Evolutionary conservation across 2,888 invertebrate genomes (phyloP).

Genomic region (Drosophila diplacantha): DNA sequence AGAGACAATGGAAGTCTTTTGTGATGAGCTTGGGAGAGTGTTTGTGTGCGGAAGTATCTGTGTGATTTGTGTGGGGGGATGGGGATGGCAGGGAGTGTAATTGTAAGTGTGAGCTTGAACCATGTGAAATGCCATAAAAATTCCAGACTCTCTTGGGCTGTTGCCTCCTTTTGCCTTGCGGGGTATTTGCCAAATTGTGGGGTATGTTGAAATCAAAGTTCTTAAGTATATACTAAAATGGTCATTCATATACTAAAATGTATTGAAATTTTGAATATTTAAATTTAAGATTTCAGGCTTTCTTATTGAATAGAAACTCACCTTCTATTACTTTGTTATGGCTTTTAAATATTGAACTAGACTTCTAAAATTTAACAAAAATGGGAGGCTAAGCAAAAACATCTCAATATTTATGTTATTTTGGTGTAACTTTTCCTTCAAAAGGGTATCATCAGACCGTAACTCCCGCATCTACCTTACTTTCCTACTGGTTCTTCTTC

Average conservation of each 20-base stretch:
- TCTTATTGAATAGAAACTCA: not conserved
- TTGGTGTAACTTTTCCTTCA: not conserved
- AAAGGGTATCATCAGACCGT: slow-evolving; percentile 3
- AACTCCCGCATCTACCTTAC: not conserved
- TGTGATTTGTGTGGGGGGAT: slow-evolving; percentile 1
- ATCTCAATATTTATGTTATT: not conserved
- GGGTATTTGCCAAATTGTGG: not conserved
- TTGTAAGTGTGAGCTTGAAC: slow-evolving; percentile 43
- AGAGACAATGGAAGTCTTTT: slow-evolving; percentile 66
- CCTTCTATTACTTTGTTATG: not conserved
- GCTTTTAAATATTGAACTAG: not conserved
- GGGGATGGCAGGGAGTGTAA: slow-evolving; percentile 36
- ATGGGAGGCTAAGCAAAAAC: not conserved
- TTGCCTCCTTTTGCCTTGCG: slow-evolving; percentile 2
- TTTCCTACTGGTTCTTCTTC: slow-evolving; percentile 1
- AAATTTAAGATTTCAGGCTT: not conserved
- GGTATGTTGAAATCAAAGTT: not conserved
- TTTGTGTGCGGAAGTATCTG: slow-evolving; percentile 8
- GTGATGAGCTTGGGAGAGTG: slow-evolving; percentile 38
- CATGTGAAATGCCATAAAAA: slow-evolving; percentile 68
- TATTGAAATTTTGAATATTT: too few relatives aligned
- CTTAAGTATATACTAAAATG: not conserved
- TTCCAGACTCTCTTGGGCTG: slow-evolving; percentile 43
- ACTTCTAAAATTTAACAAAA: not conserved
- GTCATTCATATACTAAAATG: too few relatives aligned